Base-by-base conservation (phyloP, 2,113 vertebrate species). In the Desmodus rotundus region DNA sequence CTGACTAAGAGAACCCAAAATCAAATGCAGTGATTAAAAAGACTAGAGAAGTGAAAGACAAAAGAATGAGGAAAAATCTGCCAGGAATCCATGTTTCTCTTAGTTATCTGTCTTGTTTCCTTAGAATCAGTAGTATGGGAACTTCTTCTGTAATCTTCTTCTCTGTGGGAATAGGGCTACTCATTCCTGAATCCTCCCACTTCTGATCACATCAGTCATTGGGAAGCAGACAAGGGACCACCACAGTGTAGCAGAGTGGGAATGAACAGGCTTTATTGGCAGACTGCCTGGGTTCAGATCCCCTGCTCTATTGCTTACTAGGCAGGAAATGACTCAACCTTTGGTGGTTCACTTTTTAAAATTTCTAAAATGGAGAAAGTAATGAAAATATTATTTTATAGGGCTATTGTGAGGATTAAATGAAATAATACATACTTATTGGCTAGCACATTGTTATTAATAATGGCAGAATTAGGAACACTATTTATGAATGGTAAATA, bases 11-110 rank as follows among this genome's bases (percentile, higher is more conserved):
- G 63, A 95, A 90, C 33, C 36, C 65, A 52, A 92, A 85, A 54
- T 68, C 84, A 83, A 97, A 88, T 81, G 19, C 5, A 16, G 20
- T 93, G 68, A 96, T 89, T 14, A 76, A 54, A 80, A 92, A 65
- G n/a, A 67, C 43, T 84, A 28, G 43, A 87, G 52, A 84, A 72
- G 20, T 45, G 52, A 94, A 85, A 87, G 41, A 36, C 58, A 94
- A 86, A 95, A 77, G 11, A 45, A 89, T 76, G 38, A 92, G 65
- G 82, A n/a, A 50, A 43, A 82, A 43, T 5, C 63, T 58, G 78
- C 17, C 28, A 81, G 16, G 15, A 78, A 91, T 77, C 33, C 47
- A 56, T 45, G 7, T 54, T 93, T 93, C 38, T 20, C 63, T 52
- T 50, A 47, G 24, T 77, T 68, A 7, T 92, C 38, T 58, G 36